phyloP scores from a whole-genome alignment of 2,888 invertebrate genomes.

The Tetragonula carbonaria region DNA sequence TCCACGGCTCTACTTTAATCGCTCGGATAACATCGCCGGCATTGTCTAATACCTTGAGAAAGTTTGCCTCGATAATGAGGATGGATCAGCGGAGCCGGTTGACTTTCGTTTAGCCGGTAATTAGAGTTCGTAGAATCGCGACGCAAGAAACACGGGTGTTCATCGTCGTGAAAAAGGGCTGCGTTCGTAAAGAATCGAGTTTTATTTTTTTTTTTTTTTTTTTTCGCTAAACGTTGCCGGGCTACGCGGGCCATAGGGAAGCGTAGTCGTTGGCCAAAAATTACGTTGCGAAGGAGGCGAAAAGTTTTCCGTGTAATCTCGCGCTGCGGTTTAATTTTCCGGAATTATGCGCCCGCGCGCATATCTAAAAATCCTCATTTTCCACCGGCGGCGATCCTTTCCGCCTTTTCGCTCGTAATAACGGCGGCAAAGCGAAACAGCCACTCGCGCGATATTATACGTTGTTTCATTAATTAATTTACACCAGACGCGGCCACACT shows the following conservation, averaged over 20 bases:
- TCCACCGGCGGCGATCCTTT: conserved; percentile 57
- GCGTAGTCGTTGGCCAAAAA: conserved; percentile 31
- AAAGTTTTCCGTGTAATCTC: conserved; percentile 61
- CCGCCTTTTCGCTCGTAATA: conserved; percentile 61
- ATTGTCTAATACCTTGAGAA: conserved; percentile 1
- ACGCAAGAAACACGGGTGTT: not conserved
- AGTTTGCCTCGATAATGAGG: conserved; percentile 33
- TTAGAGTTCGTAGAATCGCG: conserved; percentile 1
- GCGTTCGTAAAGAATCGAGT: not conserved
- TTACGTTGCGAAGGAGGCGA: conserved; percentile 35
- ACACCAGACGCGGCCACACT: conserved; percentile 41
- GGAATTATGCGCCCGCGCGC: conserved; percentile 46
- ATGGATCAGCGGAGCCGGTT: conserved; percentile 24
- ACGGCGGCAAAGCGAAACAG: conserved; percentile 39
- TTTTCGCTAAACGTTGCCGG: not conserved
- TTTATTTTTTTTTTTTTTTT: not conserved
- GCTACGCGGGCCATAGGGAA: not conserved
- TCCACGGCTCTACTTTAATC: conserved; percentile 55
- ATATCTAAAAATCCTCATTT: conserved; percentile 54
- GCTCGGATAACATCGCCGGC: conserved; percentile 30
- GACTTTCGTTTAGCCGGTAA: not conserved
- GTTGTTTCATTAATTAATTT: conserved; percentile 68
- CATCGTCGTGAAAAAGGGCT: not conserved
- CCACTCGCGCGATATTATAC: conserved; percentile 29
- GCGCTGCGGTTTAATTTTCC: conserved; percentile 64